phyloP scores from a whole-genome alignment of 2,113 vertebrate genomes.

The Eublepharis macularius region DNA sequence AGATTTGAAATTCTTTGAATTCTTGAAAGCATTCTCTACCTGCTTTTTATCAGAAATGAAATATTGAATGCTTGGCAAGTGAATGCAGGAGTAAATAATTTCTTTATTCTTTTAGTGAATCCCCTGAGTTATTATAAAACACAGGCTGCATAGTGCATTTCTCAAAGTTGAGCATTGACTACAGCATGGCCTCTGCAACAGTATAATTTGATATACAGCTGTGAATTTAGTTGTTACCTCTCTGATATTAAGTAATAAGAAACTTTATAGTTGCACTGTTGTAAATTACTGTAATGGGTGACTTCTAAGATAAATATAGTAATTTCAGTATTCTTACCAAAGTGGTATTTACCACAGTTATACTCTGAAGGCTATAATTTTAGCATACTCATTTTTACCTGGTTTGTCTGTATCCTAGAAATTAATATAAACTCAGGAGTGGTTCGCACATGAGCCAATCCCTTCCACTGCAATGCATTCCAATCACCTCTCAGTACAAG shows the following conservation, averaged over 20 bases:
- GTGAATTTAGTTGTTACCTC: slow-evolving; percentile 20
- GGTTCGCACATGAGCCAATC: not conserved
- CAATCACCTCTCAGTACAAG: not conserved
- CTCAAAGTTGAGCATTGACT: not conserved
- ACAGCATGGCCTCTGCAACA: not conserved
- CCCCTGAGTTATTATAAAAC: not conserved
- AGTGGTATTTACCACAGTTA: slow-evolving; percentile 13
- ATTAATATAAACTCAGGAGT: slow-evolving; percentile 1
- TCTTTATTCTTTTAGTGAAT: not conserved
- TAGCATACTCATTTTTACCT: slow-evolving; percentile 19
- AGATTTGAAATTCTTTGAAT: too few species aligned
- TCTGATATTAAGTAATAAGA: slow-evolving; percentile 17
- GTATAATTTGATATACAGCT: slow-evolving; percentile 2
- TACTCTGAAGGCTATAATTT: not conserved
- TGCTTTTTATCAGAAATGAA: too few species aligned
- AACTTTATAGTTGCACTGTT: not conserved
- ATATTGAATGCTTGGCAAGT: too few species aligned
- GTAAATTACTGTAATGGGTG: not conserved
- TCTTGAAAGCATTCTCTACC: too few species aligned
- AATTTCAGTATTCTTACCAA: slow-evolving; percentile 20
- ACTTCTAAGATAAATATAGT: not conserved
- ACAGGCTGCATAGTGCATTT: not conserved
- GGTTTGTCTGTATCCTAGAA: slow-evolving; percentile 10
- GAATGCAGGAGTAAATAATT: not conserved
- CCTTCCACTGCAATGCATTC: not conserved